These are phyloP conservation scores for Alouatta caraya DNA, from an alignment of 2,797 vertebrate species.

Conservation along the genomic window DNA sequence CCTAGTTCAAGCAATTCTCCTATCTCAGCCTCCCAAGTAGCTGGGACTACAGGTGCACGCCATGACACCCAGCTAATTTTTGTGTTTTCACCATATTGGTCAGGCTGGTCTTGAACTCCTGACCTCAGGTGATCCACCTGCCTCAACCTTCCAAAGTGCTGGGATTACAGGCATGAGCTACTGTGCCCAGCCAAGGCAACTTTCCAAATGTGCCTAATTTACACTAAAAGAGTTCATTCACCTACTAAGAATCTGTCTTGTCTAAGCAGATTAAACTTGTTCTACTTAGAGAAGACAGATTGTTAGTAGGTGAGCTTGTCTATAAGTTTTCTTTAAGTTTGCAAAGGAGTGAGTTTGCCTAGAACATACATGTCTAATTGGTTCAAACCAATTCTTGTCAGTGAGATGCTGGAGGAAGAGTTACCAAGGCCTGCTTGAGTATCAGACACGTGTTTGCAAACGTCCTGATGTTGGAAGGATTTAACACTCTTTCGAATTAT, in stretches of 20 bases:
- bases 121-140: no score
- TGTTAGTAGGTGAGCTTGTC: neutral
- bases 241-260: neutral
- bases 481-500: neutral
- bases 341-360: neutral
- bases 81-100: no score
- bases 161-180: neutral
- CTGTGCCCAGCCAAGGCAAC: neutral
- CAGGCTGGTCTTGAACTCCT: no score
- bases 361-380: neutral
- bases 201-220: neutral
- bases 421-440: neutral
- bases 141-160: no score
- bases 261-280: neutral
- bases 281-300: no score
- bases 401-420: neutral
- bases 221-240: neutral
- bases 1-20: no score
- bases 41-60: no score
- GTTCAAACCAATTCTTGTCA: neutral
- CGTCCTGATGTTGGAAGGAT: neutral
- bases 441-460: neutral
- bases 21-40: no score
- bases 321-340: slow-evolving; percentile 10
- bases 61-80: no score